Conservation (phyloP, 2,113 vertebrate species). For the Xyliphius kryptos region DNA sequence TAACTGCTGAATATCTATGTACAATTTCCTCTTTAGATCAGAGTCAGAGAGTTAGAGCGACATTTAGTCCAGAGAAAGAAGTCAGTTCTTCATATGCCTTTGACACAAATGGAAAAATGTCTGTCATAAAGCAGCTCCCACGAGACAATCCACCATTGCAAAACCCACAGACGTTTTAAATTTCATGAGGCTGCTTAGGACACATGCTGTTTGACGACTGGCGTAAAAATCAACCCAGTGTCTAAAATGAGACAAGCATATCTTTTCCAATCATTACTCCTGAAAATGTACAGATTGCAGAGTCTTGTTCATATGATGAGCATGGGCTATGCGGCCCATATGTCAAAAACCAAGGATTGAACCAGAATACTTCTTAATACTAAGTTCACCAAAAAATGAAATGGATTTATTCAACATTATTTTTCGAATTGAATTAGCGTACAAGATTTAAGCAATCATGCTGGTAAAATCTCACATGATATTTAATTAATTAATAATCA, state of each 20-base stretch:
- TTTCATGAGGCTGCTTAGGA: constrained; percentile 33
- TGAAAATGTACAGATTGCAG: constrained; percentile 7
- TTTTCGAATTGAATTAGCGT: too few species aligned
- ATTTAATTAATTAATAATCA: too few species aligned
- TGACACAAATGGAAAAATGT: constrained; percentile 39
- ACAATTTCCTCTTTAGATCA: constrained; percentile 17
- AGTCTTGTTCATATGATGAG: too few species aligned
- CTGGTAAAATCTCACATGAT: too few species aligned
- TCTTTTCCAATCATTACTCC: background rate
- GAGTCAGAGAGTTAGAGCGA: constrained; percentile 35
- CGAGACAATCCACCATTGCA: constrained; percentile 23
- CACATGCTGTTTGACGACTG: constrained; percentile 25
- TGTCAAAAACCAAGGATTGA: too few species aligned
- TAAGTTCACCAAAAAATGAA: too few species aligned
- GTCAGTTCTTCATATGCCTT: constrained; percentile 37
- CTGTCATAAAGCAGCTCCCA: constrained; percentile 30
- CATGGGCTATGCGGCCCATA: too few species aligned
- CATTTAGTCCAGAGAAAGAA: constrained; percentile 37
- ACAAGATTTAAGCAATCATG: too few species aligned
- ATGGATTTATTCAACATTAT: too few species aligned
- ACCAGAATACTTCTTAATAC: too few species aligned
- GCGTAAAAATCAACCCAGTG: too few species aligned
- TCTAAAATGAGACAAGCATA: too few species aligned
- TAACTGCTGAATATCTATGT: constrained; percentile 16
- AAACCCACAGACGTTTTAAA: constrained; percentile 19